Evolutionary conservation across 1,140 invertebrate species (phyloP).

Genomic region (Chrysoperla carnea): DNA sequence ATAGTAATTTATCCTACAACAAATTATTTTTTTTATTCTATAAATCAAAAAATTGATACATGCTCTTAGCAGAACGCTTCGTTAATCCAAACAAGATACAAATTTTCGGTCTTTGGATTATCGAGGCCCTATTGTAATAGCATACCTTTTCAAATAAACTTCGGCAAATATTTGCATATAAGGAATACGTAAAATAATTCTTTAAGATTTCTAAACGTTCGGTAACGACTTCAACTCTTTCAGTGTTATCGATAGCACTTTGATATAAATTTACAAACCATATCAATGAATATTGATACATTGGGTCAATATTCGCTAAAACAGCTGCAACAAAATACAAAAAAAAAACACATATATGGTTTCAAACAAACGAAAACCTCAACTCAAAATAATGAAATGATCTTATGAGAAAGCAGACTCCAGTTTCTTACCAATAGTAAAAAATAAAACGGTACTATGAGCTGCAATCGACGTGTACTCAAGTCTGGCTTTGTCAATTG

Average conservation of each 20-base stretch:
- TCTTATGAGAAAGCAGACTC: too few relatives aligned
- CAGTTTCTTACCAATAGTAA: conserved; percentile 73
- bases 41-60: too few relatives aligned
- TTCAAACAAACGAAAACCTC: conserved; percentile 1
- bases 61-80: conserved; percentile 4
- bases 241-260: conserved; percentile 78
- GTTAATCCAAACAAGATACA: not conserved
- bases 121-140: too few relatives aligned
- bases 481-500: conserved; percentile 59
- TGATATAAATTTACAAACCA: conserved; percentile 92
- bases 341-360: conserved; percentile 4
- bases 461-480: conserved; percentile 77
- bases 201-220: conserved; percentile 54
- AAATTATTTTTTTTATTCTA: conserved; percentile 2
- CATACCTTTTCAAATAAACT: conserved; percentile 86
- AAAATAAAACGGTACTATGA: conserved; percentile 81
- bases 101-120: too few relatives aligned
- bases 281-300: conserved; percentile 91
- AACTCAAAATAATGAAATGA: not conserved
- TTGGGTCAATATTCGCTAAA: conserved; percentile 83
- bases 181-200: conserved; percentile 73
- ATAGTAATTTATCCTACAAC: conserved; percentile 66
- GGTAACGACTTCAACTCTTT: conserved; percentile 62
- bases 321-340: conserved; percentile 34
- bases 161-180: conserved; percentile 84